Conservation (phyloP, 2,888 invertebrate species). For the Epinotia brunnichana region DNA sequence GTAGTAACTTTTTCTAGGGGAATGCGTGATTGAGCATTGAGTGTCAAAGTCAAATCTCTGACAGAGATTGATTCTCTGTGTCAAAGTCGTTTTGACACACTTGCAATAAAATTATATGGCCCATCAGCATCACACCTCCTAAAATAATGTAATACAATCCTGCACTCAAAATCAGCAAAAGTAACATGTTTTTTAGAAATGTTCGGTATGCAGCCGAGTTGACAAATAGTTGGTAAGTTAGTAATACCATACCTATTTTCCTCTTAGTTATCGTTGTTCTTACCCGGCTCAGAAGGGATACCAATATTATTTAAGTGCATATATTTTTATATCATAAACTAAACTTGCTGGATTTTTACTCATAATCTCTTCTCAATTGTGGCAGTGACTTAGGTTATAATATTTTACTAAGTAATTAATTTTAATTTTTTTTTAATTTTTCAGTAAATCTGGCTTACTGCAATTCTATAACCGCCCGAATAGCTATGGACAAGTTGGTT, state of each 20-base stretch:
- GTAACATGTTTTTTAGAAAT: constrained; percentile 76
- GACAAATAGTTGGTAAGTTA: constrained; percentile 67
- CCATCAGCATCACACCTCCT: background rate
- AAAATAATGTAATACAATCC: constrained; percentile 38
- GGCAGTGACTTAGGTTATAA: background rate
- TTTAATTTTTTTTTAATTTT: constrained; percentile 50
- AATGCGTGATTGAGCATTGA: constrained; percentile 1
- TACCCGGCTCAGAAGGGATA: background rate
- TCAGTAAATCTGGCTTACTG: constrained; percentile 57
- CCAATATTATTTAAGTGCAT: background rate
- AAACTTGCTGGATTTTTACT: background rate
- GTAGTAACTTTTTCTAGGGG: constrained; percentile 3
- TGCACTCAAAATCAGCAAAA: constrained; percentile 43
- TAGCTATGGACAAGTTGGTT: constrained; percentile 56
- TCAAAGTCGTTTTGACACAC: constrained; percentile 22
- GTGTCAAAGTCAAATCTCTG: too few relatives aligned
- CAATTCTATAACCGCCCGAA: constrained; percentile 52
- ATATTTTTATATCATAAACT: background rate
- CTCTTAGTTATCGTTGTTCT: background rate
- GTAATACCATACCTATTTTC: constrained; percentile 8
- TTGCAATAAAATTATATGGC: constrained; percentile 2
- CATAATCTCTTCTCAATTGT: background rate
- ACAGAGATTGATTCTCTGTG: too few relatives aligned
- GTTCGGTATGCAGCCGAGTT: constrained; percentile 70
- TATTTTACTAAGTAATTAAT: constrained; percentile 22